Evolutionary conservation across 2,888 invertebrate species (phyloP), one percentile per base, ranked within the genome.

Genomic region (Sinodicranocentrus sp.): DNA sequence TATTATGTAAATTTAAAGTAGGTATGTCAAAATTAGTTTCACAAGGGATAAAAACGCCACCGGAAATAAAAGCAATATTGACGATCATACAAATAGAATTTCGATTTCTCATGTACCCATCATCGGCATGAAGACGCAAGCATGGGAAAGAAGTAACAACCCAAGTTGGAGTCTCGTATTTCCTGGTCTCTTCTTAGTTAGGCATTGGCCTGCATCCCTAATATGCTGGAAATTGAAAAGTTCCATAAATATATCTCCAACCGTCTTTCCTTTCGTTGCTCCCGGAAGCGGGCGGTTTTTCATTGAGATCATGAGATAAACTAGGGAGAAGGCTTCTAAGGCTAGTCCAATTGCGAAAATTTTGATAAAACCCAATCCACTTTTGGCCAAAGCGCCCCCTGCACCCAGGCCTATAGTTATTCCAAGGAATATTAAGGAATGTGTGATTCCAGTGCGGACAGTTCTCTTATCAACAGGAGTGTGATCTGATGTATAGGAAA

Each of bases 401-500:
- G 95, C 89, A 26, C 95, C 94, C 5, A 95, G 93, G 57, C 97
- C 97, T 0, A 94, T 92, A 0, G 97, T 96, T 93, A 96, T 95
- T 0, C 97, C 95, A 77, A 94, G 93, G 87, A 97, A 92, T 89
- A 96, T 95, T 89, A 95, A 94, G 0, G 95, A 93, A 89, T 97
- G 97, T 75, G 97, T 90, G 68, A 97, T 93, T 0, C 96, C 95
- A 2, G 97, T 94, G 83, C 97, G 92, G 21, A 95, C 90, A 0
- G 97, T 97, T 82, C 97, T 92, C 87, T 94, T 93, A 82, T 93
- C 91, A 0, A 93, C 88, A 0, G 94, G 92, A 0, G 96, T 94
- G 21, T 96, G 92, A 89, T 97, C 96, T 0, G 96, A 94, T 65
- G 97, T 92, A 90, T 97, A 97, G 91, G 96, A 95, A 91, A 97